Evolutionary conservation across 2,797 vertebrate species (phyloP).

Genomic region (Fundulus diaphanus): DNA sequence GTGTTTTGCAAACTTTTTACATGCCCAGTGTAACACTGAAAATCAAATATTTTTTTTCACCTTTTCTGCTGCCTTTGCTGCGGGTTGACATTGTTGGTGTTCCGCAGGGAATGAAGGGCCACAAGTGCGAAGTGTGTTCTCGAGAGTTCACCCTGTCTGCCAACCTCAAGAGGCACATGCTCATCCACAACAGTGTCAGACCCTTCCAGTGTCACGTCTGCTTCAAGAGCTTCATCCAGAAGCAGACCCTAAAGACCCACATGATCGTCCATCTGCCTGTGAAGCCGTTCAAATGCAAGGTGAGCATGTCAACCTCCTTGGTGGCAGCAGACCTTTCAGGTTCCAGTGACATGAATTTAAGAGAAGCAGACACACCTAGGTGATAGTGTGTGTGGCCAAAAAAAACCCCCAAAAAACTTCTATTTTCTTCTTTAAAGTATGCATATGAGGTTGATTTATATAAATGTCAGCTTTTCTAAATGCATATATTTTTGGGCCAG

Average conservation of each 20-base stretch:
- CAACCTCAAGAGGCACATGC: conserved; percentile 98
- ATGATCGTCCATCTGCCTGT: conserved; percentile 98
- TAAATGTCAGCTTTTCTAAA: background rate
- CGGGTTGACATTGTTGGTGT: conserved; percentile 7
- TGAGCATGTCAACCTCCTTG: conserved; percentile 32
- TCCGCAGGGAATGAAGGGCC: conserved; percentile 93
- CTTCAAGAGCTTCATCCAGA: conserved; percentile 99
- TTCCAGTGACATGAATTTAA: background rate
- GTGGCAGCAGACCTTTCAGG: background rate
- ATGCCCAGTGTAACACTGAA: background rate
- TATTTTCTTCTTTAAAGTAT: background rate
- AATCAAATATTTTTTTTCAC: background rate
- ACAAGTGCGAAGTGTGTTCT: conserved; percentile 96
- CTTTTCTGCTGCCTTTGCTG: background rate
- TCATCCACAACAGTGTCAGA: conserved; percentile 96
- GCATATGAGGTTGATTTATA: background rate
- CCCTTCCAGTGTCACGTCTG: conserved; percentile 98
- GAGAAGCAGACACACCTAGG: too few species aligned
- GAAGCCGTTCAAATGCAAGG: conserved; percentile 99
- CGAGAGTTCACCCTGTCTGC: conserved; percentile 97
- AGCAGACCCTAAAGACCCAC: conserved; percentile 98
- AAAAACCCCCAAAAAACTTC: background rate
- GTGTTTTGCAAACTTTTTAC: background rate
- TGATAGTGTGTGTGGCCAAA: background rate
- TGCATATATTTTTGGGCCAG: conserved; percentile 65